Evolutionary conservation across 2,797 vertebrate species (phyloP).

Genomic region (Tinamus major): DNA sequence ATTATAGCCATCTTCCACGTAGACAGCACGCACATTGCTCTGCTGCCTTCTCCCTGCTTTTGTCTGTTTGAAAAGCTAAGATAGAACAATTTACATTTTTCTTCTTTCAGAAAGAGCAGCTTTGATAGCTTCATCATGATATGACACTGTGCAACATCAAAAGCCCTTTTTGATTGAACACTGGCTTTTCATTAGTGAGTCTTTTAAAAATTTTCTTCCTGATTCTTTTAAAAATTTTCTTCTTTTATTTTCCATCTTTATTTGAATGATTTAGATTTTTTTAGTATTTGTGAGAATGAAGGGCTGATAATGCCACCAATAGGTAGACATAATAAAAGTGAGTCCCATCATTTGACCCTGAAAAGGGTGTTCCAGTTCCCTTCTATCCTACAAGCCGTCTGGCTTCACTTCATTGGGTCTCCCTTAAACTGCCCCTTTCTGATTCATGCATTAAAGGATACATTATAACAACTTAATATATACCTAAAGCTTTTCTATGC

Average conservation of each 20-base stretch:
- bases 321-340: background rate
- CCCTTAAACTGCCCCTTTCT: background rate
- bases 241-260: background rate
- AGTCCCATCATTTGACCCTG: background rate
- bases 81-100: background rate
- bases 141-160: background rate
- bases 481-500: background rate
- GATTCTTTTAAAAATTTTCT: background rate
- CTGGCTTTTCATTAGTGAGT: background rate
- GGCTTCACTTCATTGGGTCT: background rate
- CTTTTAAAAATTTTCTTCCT: background rate
- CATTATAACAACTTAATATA: background rate
- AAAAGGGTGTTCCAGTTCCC: accelerated
- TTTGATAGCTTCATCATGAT: background rate
- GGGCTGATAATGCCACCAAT: background rate
- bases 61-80: background rate
- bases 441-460: background rate
- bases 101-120: background rate
- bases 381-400: background rate
- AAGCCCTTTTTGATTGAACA: background rate
- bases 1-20: background rate
- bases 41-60: background rate
- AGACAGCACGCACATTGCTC: background rate
- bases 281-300: background rate
- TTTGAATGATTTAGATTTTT: background rate